phyloP scores from a whole-genome alignment of 2,888 invertebrate genomes.

The Drosophila rubida region DNA sequence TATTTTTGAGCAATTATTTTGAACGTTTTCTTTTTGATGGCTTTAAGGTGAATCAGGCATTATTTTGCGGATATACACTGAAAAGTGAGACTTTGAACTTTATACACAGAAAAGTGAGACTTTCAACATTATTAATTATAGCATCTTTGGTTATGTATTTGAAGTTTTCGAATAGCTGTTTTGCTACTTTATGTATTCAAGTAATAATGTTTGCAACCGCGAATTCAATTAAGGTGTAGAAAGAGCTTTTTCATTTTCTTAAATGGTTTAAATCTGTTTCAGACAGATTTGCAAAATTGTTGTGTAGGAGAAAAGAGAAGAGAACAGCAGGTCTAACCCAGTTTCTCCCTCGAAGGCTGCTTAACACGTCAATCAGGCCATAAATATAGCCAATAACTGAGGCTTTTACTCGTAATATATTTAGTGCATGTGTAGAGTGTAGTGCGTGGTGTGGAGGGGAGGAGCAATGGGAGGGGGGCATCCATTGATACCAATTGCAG shows the following conservation, averaged over 20 bases:
- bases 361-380: slow-evolving; percentile 32
- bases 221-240: background rate
- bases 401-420: slow-evolving; percentile 21
- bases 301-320: background rate
- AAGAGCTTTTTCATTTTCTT: background rate
- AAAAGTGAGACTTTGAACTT: too few species aligned
- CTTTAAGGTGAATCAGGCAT: too few species aligned
- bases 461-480: background rate
- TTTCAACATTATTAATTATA: too few species aligned
- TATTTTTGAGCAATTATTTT: too few species aligned
- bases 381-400: slow-evolving; percentile 36
- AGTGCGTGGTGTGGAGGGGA: background rate
- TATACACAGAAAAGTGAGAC: too few species aligned
- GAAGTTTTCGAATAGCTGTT: too few species aligned
- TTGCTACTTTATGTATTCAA: too few species aligned
- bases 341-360: slow-evolving; percentile 13
- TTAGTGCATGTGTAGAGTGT: background rate
- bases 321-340: slow-evolving; percentile 4
- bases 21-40: too few species aligned
- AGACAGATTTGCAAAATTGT: slow-evolving; percentile 1
- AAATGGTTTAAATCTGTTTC: background rate
- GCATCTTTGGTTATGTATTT: too few species aligned
- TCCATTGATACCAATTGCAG: slow-evolving; percentile 30
- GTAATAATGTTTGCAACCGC: background rate
- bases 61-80: too few species aligned